A percentile compares a stretch with the other conserved stretches of the same genome.
Conservation (phyloP, 1,140 invertebrate genomes). For the Alviniconcha marisindica region DNA sequence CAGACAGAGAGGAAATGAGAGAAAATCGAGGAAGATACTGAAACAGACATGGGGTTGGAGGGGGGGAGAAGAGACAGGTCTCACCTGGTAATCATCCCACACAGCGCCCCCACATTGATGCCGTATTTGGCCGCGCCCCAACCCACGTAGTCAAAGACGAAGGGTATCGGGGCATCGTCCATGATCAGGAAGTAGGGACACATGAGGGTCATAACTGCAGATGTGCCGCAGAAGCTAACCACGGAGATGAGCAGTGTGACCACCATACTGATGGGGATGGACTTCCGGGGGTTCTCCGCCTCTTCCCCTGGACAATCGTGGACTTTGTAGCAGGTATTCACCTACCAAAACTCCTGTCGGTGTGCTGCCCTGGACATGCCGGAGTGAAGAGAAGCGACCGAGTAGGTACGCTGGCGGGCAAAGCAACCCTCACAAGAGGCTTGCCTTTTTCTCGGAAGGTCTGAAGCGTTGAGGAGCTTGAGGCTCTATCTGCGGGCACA, state of each 20-base stretch:
- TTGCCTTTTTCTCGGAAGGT: too few species aligned
- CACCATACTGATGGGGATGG: not conserved
- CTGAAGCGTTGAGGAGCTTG: too few species aligned
- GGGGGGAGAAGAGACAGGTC: not conserved
- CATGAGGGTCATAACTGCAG: not conserved
- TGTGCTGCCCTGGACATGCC: too few species aligned
- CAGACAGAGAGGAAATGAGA: too few species aligned
- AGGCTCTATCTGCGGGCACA: too few species aligned
- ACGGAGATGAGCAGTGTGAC: not conserved
- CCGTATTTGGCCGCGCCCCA: not conserved
- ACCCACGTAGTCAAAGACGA: not conserved
- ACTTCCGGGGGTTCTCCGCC: not conserved
- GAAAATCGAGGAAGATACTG: too few species aligned
- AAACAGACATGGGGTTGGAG: too few species aligned
- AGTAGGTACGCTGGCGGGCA: too few species aligned
- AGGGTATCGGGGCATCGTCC: not conserved
- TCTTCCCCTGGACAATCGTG: constrained; percentile 15
- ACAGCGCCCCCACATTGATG: not conserved
- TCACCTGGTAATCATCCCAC: not conserved
- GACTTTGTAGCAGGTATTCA: too few species aligned
- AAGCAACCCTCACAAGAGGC: too few species aligned
- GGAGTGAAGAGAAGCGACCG: too few species aligned
- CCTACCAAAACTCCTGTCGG: too few species aligned
- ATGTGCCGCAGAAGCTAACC: not conserved
- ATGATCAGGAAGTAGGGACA: not conserved